These are phyloP conservation scores for Platypus cylindrus DNA, from an alignment of 2,888 invertebrate species.

Conservation along the genomic window DNA sequence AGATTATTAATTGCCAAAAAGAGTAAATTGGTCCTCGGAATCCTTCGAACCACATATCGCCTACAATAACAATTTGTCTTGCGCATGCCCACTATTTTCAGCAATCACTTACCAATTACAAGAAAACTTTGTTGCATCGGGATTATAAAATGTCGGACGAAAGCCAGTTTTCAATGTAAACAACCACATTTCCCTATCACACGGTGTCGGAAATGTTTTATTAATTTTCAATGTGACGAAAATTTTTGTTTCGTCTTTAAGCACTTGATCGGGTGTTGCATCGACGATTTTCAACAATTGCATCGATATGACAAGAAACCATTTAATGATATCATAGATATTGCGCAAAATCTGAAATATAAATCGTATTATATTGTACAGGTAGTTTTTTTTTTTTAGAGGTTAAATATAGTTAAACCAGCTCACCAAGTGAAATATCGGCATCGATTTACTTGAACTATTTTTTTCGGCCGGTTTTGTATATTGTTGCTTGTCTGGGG, in stretches of 20 bases:
- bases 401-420: too few species aligned
- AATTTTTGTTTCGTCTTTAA: slow-evolving; percentile 30
- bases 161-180: slow-evolving; percentile 26
- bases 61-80: slow-evolving; percentile 30
- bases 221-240: slow-evolving; percentile 57
- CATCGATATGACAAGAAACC: not conserved
- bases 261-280: slow-evolving; percentile 16
- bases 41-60: slow-evolving; percentile 60
- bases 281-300: not conserved
- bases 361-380: not conserved
- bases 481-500: slow-evolving; percentile 15
- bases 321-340: slow-evolving; percentile 4
- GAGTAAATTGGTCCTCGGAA: slow-evolving; percentile 66
- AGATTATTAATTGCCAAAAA: slow-evolving; percentile 60
- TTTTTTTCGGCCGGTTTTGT: slow-evolving; percentile 13
- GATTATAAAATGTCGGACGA: slow-evolving; percentile 16
- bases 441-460: slow-evolving; percentile 4
- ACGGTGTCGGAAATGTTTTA: slow-evolving; percentile 71
- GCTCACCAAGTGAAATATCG: slow-evolving; percentile 15
- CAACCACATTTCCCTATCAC: slow-evolving; percentile 55
- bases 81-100: too few species aligned
- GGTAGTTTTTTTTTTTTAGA: too few species aligned
- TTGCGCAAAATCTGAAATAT: slow-evolving; percentile 1
- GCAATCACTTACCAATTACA: slow-evolving; percentile 46
- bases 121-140: slow-evolving; percentile 27